Evolutionary conservation across 2,113 vertebrate species (phyloP).

Genomic region (Spea multiplicata): DNA sequence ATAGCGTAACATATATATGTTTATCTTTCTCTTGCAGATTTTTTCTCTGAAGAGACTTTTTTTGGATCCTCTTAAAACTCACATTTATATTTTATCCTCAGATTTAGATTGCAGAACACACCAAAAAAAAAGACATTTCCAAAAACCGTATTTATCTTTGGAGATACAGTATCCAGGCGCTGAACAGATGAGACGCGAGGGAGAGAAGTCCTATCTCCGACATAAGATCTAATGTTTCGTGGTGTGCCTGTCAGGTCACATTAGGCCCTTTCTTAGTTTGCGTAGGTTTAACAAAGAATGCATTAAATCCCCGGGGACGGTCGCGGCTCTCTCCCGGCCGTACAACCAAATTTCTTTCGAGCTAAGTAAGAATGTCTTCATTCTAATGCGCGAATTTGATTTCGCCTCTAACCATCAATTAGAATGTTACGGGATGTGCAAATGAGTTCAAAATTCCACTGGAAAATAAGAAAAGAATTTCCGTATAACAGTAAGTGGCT

Average conservation of each 20-base stretch:
- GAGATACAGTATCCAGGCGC: slow-evolving; percentile 39
- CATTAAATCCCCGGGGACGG: slow-evolving; percentile 23
- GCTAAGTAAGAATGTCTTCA: neutral
- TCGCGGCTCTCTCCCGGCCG: slow-evolving; percentile 25
- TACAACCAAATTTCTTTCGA: neutral
- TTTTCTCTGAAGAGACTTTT: slow-evolving; percentile 12
- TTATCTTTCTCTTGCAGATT: slow-evolving; percentile 46
- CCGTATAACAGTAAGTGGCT: no score
- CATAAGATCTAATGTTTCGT: slow-evolving; percentile 38
- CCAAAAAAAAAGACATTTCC: slow-evolving; percentile 13
- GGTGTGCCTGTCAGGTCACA: slow-evolving; percentile 45
- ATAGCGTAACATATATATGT: slow-evolving; percentile 31
- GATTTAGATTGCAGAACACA: slow-evolving; percentile 33
- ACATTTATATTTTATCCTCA: slow-evolving; percentile 41
- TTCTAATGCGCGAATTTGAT: slow-evolving; percentile 39
- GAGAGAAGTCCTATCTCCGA: slow-evolving; percentile 25
- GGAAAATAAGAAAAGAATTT: no score
- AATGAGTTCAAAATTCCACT: no score
- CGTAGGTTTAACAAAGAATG: slow-evolving; percentile 43
- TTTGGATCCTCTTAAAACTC: slow-evolving; percentile 40
- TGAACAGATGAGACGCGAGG: slow-evolving; percentile 1
- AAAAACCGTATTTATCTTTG: slow-evolving; percentile 36
- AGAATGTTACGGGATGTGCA: neutral
- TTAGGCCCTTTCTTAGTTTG: slow-evolving; percentile 7
- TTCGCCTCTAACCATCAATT: slow-evolving; percentile 33